These are phyloP conservation scores for Nematostella vectensis DNA, from an alignment of 92 coral and sea anemone genomes.

Conservation along the genomic window DNA sequence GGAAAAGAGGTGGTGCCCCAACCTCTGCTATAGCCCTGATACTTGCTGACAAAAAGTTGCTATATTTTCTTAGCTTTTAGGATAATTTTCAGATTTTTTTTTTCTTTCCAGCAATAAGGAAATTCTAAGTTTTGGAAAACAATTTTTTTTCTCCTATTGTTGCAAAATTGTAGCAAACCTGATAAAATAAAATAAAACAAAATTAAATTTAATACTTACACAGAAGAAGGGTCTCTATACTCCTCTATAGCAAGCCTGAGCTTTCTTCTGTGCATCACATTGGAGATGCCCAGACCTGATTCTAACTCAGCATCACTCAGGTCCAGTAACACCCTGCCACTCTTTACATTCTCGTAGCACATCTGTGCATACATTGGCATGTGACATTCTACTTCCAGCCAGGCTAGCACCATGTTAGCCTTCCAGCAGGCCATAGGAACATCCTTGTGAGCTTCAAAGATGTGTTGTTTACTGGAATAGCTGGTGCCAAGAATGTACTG, in stretches of 20 bases:
- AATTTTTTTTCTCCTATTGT: too few relatives aligned
- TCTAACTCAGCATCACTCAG: slow-evolving; percentile 82
- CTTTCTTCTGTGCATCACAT: slow-evolving; percentile 78
- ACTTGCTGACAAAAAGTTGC: too few relatives aligned
- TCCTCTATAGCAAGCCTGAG: slow-evolving; percentile 95
- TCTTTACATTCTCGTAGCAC: slow-evolving; percentile 88
- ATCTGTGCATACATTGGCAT: slow-evolving; percentile 94
- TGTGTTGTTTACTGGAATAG: slow-evolving; percentile 60
- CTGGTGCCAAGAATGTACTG: slow-evolving; percentile 33
- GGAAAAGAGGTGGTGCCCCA: too few relatives aligned
- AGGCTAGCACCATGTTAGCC: slow-evolving; percentile 87
- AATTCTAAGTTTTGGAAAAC: too few relatives aligned
- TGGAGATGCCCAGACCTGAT: slow-evolving; percentile 68
- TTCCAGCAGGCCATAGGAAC: slow-evolving; percentile 89
- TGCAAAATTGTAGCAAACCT: too few relatives aligned
- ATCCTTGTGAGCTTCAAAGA: slow-evolving; percentile 82
- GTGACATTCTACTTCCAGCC: slow-evolving; percentile 88
- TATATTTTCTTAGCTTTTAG: too few relatives aligned
- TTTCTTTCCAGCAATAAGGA: too few relatives aligned
- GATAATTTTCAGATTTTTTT: too few relatives aligned
- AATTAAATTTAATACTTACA: slow-evolving; percentile 37
- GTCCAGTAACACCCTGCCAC: slow-evolving; percentile 83
- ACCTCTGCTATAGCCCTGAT: too few relatives aligned
- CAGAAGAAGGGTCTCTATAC: slow-evolving; percentile 66
- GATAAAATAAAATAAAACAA: too few relatives aligned